phyloP scores from a whole-genome alignment of 53 echinoderm and acorn worm species.

The Zoroaster sp. region DNA sequence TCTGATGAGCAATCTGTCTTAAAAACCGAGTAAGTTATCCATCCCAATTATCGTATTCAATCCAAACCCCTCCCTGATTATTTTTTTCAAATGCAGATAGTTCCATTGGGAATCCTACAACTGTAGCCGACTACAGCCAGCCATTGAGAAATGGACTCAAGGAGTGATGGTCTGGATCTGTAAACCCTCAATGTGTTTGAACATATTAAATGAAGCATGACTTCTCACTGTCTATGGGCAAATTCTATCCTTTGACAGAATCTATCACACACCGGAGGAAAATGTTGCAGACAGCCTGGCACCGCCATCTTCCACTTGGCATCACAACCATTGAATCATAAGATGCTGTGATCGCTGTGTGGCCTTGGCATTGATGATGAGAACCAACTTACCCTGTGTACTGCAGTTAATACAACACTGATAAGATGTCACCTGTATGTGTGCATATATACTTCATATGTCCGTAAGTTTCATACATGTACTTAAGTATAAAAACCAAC shows the following conservation, averaged over 20 bases:
- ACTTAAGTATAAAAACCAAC: background rate
- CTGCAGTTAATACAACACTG: background rate
- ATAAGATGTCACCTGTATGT: background rate
- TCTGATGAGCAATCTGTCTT: no score
- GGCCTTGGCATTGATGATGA: slow-evolving; percentile 27
- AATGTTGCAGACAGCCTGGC: slow-evolving; percentile 40
- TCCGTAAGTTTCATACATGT: no score
- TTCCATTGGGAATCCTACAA: no score
- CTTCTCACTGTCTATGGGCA: background rate
- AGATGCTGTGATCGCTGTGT: background rate
- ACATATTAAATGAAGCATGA: background rate
- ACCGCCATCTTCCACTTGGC: slow-evolving; percentile 28
- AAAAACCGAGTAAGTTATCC: no score
- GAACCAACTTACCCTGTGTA: background rate
- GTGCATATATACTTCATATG: background rate
- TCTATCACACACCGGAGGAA: slow-evolving; percentile 15
- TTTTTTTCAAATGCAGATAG: no score
- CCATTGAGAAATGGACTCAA: background rate
- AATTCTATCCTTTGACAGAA: background rate
- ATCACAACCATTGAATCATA: slow-evolving; percentile 19
- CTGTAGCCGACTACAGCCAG: background rate
- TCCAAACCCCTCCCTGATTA: no score
- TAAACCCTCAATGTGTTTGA: background rate
- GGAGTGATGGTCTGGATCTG: background rate
- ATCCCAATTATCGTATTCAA: no score